These are phyloP conservation scores for Austrofundulus limnaeus DNA, from an alignment of 2,113 vertebrate species.

Conservation along the genomic window DNA sequence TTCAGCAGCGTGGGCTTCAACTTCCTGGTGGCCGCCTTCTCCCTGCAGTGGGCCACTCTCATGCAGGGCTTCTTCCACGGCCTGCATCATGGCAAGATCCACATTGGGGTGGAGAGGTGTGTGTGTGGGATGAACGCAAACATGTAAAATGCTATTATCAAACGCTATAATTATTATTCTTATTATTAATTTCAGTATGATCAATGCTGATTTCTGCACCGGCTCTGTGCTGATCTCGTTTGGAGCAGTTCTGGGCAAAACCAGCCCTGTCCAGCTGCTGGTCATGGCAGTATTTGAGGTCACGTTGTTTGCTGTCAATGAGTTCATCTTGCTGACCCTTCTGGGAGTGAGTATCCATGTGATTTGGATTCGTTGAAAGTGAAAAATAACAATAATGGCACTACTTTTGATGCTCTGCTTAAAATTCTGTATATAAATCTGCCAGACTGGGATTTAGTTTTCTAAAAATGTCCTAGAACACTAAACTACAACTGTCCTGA, in stretches of 20 bases:
- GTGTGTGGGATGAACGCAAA: not conserved
- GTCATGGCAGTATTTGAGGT: constrained; percentile 88
- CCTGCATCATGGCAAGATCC: constrained; percentile 81
- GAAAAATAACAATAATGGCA: no score
- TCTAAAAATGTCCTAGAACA: no score
- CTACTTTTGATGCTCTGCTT: not conserved
- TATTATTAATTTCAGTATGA: constrained; percentile 79
- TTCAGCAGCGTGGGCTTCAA: constrained; percentile 84
- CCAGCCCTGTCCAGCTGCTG: constrained; percentile 86
- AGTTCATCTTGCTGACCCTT: constrained; percentile 80
- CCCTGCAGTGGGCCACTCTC: constrained; percentile 90
- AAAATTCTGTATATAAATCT: no score
- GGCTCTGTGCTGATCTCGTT: constrained; percentile 87
- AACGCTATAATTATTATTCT: no score
- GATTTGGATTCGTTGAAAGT: not conserved
- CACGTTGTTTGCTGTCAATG: constrained; percentile 82
- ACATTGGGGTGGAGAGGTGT: constrained; percentile 84
- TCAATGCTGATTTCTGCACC: constrained; percentile 89
- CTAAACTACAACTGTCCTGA: not conserved
- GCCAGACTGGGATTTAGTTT: no score
- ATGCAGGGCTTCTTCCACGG: constrained; percentile 87
- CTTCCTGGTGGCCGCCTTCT: constrained; percentile 85
- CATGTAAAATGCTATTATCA: not conserved
- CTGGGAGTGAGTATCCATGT: constrained; percentile 78
- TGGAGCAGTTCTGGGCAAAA: constrained; percentile 87